Base-by-base conservation (phyloP, 1,140 invertebrate species). In the Diorhabda carinulata region DNA sequence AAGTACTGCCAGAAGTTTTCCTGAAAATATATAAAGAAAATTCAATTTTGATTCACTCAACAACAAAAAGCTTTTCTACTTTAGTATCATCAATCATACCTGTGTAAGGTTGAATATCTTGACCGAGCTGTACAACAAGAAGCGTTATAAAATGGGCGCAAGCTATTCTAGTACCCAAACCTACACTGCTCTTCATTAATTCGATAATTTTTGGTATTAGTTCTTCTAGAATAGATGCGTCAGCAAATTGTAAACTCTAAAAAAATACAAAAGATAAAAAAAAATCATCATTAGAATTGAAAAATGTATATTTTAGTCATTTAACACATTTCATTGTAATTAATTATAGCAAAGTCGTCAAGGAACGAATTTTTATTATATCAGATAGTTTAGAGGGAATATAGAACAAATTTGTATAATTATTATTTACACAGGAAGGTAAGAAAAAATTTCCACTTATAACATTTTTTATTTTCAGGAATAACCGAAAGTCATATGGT, bases 121-220 rank as follows among this genome's bases (percentile, higher is more conserved):
- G 74, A 66, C 83, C 83, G 9, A 83, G 65, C 57, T 85, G 82
- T 5, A 78, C 73, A 58, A 89, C 87, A 4, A 95, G 83, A 58
- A 93, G 85, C 9, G 91, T 88, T 5, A 96, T 83, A 81, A 97
- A 93, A 82, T 94, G 91, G 2, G 92, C 90, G 78, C 91, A 92
- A 0, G 92, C 92, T 52, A 94, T 89, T 82, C 94, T 93, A 0
- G 93, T 94, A 56, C 92, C 92, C 60, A 96, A 84, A 72, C 91
- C 92, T 5, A 92, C 84, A 60, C 89, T 92, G 40, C 87, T 88
- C 73, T 91, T 93, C 72, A 95, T 89, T 57, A 96, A 82, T 69
- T 97, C 95, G 43, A 92, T 83, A 1, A 97, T 83, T 77, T 90
- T 88, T 4, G 93, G 92, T 9, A 95, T 85, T 76, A 96, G 86